Base-by-base conservation (phyloP, 37 sponge, comb jelly and placozoan species). In the Sycon ciliatum region DNA sequence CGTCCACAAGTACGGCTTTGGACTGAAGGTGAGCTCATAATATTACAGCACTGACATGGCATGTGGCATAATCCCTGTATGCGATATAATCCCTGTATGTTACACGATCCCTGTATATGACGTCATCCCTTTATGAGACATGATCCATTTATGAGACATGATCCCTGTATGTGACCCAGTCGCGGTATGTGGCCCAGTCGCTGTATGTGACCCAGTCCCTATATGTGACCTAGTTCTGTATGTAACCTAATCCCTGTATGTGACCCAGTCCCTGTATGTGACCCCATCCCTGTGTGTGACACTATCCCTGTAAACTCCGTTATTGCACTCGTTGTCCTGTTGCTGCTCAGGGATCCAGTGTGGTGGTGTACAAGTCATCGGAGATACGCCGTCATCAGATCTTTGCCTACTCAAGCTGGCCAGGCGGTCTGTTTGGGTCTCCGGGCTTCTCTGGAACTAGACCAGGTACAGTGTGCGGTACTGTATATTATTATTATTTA, bases 1-100 rank as follows among this genome's bases (percentile, higher is more conserved):
- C 71, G 72, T 85, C 5, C 88, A 92, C 78, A 92, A 92, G 63
- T 91, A 91, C 80, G 92, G 87, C 0, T 67, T 83, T 24, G 92
- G 87, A 49, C 57, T 80, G 34, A 91, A 91, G 76, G 89, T 84
- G 74, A 22, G 35, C 46, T 56, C 18, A 3, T 33, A 9, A 22
- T 7, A n/a, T 9, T 13, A 7, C 24, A 60, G 13, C 9, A 20
- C 22, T 24, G 9, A 20, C 22, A 20, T 55, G 56, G 26, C 56
- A 55, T 3, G 56, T 3, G 26, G 22, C 24, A 27, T 1, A 2
- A 1, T 3, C 22, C 26, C 1, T 4, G 22, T 22, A 36, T 26
- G 22, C 22, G 62, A 22, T 22, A n/a, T 24, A 34, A 46, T 49
- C 22, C 11, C 5, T 70, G 49, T 70, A 29, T n/a, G n/a, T 58